Base-by-base conservation (phyloP, 2,888 invertebrate genomes). In the Drosophila nr. medialis region DNA sequence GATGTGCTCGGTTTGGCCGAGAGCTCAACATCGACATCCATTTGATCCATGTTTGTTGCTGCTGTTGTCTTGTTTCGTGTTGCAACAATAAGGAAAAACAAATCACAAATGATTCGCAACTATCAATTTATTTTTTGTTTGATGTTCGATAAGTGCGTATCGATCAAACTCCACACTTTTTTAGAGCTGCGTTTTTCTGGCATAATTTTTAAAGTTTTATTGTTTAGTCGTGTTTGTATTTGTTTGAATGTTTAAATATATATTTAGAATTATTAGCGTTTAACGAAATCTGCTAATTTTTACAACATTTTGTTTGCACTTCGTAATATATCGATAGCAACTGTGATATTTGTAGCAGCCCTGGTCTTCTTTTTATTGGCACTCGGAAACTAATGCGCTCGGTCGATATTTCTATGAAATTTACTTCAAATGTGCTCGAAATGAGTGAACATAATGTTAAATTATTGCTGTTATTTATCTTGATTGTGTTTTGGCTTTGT, bases 21-120 rank as follows among this genome's bases (percentile, higher is more conserved):
- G 18, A 79, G 56, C 24, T 92, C 92, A 21, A 79, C 75, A 76
- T 92, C 92, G 27, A 92, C 80, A 10, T 92, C 92, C 92, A 92
- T 92, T 80, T 89, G 86, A 36, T 92, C 92, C 92, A 92, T 92
- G 8, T 60, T 49, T 82, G 15, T 15, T 53, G 24, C 10, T 64
- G 53, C 40, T 24, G 2, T 5, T 29, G 5, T 53, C 40, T 58
- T 29, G 10, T 15, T n/a, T n/a, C 8, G 27, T 21, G 15, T 45
- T 45, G 8, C 45, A 24, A 45, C 4, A 24, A n/a, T 40, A 21
- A 38, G 30, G 30, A 40, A 42, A 54, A 59, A 55, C 42, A 64
- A 56, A 58, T 15, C 30, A 54, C 49, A 36, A 60, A 42, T 66
- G 58, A 64, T 66, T 75, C 70, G 64, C 70, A 64, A 59, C 21